Evolutionary conservation across 2,113 vertebrate genomes (phyloP).

Genomic region (Thinocorus orbignyianus): DNA sequence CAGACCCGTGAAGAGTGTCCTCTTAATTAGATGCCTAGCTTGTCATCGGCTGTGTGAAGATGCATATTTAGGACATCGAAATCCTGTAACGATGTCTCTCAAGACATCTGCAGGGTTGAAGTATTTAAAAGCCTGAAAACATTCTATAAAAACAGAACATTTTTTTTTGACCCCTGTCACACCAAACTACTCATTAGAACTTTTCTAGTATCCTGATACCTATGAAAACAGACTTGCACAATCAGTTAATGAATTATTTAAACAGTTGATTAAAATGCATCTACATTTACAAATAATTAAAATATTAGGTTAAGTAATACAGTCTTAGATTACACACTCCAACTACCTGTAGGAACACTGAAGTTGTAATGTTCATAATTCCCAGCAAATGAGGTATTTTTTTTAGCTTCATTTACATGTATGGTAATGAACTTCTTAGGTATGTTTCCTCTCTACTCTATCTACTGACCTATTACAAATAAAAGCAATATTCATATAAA

Average conservation of each 20-base stretch:
- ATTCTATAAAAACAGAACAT: not conserved
- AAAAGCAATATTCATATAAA: not conserved
- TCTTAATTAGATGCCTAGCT: not conserved
- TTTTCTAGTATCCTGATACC: not conserved
- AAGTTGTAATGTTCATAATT: not conserved
- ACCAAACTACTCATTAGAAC: not conserved
- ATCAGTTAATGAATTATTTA: not conserved
- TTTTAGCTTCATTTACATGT: not conserved
- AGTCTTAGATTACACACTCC: not conserved
- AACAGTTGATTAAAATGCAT: not conserved
- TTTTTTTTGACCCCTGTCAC: not conserved
- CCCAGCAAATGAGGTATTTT: fast-evolving
- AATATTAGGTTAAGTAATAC: not conserved
- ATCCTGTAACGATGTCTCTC: not conserved
- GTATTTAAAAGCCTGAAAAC: not conserved
- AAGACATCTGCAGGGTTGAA: not conserved
- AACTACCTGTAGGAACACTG: not conserved
- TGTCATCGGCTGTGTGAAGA: not conserved
- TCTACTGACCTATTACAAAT: not conserved
- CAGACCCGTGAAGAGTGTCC: not conserved
- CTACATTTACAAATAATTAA: not conserved
- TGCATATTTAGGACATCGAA: not conserved
- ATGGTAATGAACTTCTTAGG: not conserved
- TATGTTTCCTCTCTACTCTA: not conserved
- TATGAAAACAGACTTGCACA: not conserved